phyloP scores from a whole-genome alignment of 1,140 invertebrate genomes.

The Drosophila pseudoananassae region DNA sequence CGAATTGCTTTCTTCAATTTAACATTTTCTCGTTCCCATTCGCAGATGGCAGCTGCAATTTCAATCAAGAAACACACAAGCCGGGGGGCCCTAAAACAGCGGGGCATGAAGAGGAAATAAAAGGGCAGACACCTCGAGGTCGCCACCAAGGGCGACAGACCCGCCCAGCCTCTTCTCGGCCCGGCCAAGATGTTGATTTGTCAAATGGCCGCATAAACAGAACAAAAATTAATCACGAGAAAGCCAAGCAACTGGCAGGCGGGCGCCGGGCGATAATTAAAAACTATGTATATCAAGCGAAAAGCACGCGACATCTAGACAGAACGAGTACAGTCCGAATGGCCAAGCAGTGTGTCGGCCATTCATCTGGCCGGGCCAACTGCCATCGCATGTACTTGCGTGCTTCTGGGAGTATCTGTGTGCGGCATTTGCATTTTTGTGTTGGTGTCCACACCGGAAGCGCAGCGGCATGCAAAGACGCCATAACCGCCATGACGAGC shows the following conservation, averaged over 20 bases:
- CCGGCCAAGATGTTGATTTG: constrained; percentile 48
- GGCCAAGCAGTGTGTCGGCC: constrained; percentile 25
- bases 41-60: constrained; percentile 46
- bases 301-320: constrained; percentile 60
- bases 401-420: constrained; percentile 2
- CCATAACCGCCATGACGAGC: constrained; percentile 62
- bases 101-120: constrained; percentile 1
- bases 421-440: constrained; percentile 11
- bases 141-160: constrained; percentile 31
- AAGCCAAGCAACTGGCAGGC: constrained; percentile 11
- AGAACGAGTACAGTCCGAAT: constrained; percentile 24
- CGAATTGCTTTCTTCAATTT: constrained; percentile 28
- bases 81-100: constrained; percentile 17
- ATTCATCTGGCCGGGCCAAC: constrained; percentile 41
- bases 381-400: constrained; percentile 25
- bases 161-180: background rate
- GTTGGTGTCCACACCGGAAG: constrained; percentile 48
- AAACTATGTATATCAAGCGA: constrained; percentile 46
- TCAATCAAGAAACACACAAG: constrained; percentile 23
- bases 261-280: constrained; percentile 47
- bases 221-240: constrained; percentile 41
- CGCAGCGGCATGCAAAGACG: constrained; percentile 74
- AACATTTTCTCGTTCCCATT: constrained; percentile 23
- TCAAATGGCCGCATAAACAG: constrained; percentile 55
- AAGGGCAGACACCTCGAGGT: constrained; percentile 58